Evolutionary conservation across 1,140 invertebrate species (phyloP).

Genomic region (Pseudomyrmex gracilis): DNA sequence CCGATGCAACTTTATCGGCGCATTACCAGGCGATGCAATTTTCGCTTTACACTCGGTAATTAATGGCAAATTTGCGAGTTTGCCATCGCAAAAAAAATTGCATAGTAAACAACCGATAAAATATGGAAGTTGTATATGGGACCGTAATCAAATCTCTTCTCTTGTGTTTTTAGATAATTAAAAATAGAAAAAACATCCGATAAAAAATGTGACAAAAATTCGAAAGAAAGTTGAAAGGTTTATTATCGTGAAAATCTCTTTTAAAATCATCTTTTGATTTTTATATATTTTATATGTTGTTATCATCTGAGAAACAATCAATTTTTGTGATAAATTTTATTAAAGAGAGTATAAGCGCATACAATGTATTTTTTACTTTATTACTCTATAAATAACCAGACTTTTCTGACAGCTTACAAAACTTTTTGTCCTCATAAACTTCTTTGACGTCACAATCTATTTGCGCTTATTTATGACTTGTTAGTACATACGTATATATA

Average conservation of each 20-base stretch:
- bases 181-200: not conserved
- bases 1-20: conserved; percentile 24
- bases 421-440: conserved; percentile 1
- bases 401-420: not conserved
- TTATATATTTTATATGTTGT: no score
- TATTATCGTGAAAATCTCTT: no score
- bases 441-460: conserved; percentile 45
- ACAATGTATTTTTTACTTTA: not conserved
- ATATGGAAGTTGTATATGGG: not conserved
- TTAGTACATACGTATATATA: conserved; percentile 5
- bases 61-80: conserved; percentile 19
- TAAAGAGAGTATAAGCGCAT: no score
- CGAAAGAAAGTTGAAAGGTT: no score
- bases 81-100: conserved; percentile 5
- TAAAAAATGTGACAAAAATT: no score
- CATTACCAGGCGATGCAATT: conserved; percentile 42
- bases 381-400: not conserved
- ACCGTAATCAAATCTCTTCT: conserved; percentile 2
- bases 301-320: no score
- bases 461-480: conserved; percentile 38
- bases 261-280: no score
- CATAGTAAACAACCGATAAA: conserved; percentile 29
- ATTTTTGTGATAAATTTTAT: no score
- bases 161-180: not conserved
- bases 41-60: conserved; percentile 6